Percentiles rank a stretch among this genome's conserved stretches.
Conservation (phyloP, 1,140 invertebrate species). For the Amyelois transitella region DNA sequence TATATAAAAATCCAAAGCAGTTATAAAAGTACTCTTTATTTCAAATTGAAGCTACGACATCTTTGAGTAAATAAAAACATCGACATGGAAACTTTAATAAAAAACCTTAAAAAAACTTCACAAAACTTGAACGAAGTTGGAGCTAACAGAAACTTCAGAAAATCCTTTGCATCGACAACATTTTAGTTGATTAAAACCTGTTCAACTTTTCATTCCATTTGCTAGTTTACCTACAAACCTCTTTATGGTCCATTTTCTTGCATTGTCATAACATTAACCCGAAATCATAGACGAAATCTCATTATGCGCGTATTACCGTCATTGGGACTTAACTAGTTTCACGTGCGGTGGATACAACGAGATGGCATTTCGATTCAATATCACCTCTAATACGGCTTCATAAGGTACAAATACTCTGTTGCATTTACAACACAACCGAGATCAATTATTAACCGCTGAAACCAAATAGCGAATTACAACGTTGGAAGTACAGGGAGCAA, state of each 20-base stretch:
- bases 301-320: conserved; percentile 12
- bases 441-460: conserved; percentile 24
- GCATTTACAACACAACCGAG: conserved; percentile 10
- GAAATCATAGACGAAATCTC: conserved; percentile 9
- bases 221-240: conserved; percentile 11
- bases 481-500: not conserved
- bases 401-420: conserved; percentile 4
- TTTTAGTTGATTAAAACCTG: conserved; percentile 18
- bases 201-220: conserved; percentile 16
- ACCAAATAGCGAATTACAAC: conserved; percentile 20
- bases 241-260: conserved; percentile 8
- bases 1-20: too few relatives aligned
- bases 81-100: conserved; percentile 5
- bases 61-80: not conserved
- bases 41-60: not conserved
- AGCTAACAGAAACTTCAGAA: conserved; percentile 13
- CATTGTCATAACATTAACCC: conserved; percentile 2
- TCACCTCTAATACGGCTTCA: not conserved
- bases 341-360: conserved; percentile 4
- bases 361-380: not conserved
- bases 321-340: conserved; percentile 11
- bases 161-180: conserved; percentile 16
- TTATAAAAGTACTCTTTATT: not conserved
- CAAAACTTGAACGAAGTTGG: conserved; percentile 6
- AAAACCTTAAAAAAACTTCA: conserved; percentile 11